Base-by-base conservation (phyloP, 1,140 invertebrate species). In the Idris sp. region DNA sequence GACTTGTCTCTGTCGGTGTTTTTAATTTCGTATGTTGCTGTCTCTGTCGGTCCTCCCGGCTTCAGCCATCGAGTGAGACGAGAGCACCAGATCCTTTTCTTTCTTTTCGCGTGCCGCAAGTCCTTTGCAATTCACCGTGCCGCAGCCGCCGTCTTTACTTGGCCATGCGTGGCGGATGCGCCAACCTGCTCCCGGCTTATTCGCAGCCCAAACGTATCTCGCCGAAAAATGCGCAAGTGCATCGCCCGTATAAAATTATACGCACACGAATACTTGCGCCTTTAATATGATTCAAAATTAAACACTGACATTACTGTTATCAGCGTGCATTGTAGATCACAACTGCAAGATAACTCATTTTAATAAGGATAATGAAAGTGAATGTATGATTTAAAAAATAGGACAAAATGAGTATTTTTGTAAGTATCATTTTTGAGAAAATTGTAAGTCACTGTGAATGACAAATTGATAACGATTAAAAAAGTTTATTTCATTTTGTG, bases 101-200 rank as follows among this genome's bases (percentile, higher is more conserved):
- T 77, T 74, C 64, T 77, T 77, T 77, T 74, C 75, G 75, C 75
- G 75, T 77, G 75, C 75, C 75, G 71, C 59, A 76, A 67, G 64
- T 71, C 75, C 71, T 77, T 77, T 77, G 61, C 64, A 53, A 73
- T 74, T 65, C 71, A 65, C 71, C 53, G 59, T 65, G 61, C 65
- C 74, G 62, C 56, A 54, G 73, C 73, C 58, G 73, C 73, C 73
- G 64, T 58, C 64, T 61, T 58, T 67, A 69, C 73, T 59, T 53
- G 53, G 56, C 65, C 64, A 77, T 74, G 75, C 69, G 65, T 74
- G 69, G 75, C 64, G 62, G 75, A 77, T 77, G 69, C 75, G 43
- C 64, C 68, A 74, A 71, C 75, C 75, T 74, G 75, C 75, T 73
- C 65, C 56, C 54, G 75, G 69, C 69, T 69, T 65, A 77, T 77